Evolutionary conservation across 2,888 invertebrate species (phyloP).

Genomic region (Resseliella maxima): DNA sequence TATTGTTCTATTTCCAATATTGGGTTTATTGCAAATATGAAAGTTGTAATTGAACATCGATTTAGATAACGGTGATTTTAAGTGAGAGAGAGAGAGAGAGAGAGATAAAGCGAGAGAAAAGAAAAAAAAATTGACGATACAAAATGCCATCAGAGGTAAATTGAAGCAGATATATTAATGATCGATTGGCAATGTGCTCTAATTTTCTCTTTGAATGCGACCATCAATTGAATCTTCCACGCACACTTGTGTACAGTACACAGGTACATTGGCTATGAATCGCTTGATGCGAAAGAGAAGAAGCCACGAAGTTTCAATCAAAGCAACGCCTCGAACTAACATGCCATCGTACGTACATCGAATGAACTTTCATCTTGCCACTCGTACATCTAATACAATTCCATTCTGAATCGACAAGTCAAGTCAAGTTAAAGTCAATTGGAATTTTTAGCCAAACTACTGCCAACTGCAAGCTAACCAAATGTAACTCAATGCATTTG

Average conservation of each 20-base stretch:
- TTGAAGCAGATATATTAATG: constrained; percentile 18
- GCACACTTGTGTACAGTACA: neutral
- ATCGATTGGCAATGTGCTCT: constrained; percentile 19
- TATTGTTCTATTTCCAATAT: neutral
- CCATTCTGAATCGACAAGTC: neutral
- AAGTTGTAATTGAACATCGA: constrained; percentile 2
- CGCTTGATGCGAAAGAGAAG: constrained; percentile 16
- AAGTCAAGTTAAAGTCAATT: neutral
- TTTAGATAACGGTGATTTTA: neutral
- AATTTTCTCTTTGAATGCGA: constrained; percentile 1
- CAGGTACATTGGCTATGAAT: neutral
- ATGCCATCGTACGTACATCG: neutral
- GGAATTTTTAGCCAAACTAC: neutral
- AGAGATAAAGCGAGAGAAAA: too few relatives aligned
- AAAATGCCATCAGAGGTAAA: constrained; percentile 27
- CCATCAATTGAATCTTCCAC: neutral
- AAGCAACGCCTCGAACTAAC: constrained; percentile 30
- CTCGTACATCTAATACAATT: neutral
- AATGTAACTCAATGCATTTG: neutral
- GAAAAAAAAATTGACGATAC: neutral
- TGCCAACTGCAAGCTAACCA: neutral
- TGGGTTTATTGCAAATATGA: neutral
- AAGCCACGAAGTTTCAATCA: constrained; percentile 40
- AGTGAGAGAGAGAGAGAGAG: too few relatives aligned
- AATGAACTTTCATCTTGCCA: constrained; percentile 36